Percentiles rank a stretch among this genome's conserved stretches.
These are phyloP conservation scores for Pangasianodon hypophthalmus DNA, from an alignment of 2,113 vertebrate species.

Conservation along the genomic window DNA sequence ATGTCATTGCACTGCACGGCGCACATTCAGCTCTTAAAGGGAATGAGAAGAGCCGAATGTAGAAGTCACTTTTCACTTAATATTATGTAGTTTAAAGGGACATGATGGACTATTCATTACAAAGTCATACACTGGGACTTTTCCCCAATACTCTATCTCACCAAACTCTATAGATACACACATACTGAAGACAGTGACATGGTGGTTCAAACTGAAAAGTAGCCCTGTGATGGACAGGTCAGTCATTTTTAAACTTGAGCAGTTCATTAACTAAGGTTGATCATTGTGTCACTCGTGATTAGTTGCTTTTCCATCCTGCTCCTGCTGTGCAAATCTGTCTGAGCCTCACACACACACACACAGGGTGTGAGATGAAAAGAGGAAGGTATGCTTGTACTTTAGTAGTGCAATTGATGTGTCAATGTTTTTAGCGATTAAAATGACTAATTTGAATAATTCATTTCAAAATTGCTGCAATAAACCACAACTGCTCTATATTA, in stretches of 20 bases:
- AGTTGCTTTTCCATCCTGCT: constrained; percentile 27
- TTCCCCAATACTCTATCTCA: neutral
- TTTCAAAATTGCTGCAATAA: neutral
- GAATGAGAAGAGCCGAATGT: neutral
- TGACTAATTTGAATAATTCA: neutral
- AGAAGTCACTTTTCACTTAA: neutral
- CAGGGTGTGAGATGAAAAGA: neutral
- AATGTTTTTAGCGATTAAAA: neutral
- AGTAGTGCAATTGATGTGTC: neutral
- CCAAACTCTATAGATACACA: neutral
- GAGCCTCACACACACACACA: constrained; percentile 4
- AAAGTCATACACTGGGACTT: neutral
- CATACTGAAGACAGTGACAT: neutral
- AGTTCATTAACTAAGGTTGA: constrained; percentile 48
- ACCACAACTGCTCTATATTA: neutral
- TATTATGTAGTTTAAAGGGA: constrained; percentile 14
- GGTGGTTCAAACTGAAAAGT: neutral
- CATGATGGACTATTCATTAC: neutral
- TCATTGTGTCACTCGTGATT: constrained; percentile 50
- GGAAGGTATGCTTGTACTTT: neutral
- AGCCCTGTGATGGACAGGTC: constrained; percentile 30
- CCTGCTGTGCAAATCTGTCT: neutral
- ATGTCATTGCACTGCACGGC: neutral
- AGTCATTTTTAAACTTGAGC: constrained; percentile 39
- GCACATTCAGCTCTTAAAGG: neutral